Base-by-base conservation (phyloP, 2,888 invertebrate species). In the Apomyelois bistriatella region DNA sequence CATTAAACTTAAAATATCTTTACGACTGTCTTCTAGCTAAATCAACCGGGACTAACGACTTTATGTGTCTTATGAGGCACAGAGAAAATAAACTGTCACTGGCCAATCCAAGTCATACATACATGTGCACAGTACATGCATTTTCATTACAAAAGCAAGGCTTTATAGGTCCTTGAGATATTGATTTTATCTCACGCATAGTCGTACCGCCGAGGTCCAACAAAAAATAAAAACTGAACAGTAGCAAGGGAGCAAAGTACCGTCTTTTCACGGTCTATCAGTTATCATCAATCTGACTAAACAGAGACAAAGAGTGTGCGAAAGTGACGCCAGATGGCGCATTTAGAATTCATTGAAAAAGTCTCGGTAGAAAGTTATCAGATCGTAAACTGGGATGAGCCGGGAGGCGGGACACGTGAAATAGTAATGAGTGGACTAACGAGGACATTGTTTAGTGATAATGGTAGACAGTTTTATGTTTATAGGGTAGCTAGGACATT, bases 291-390 rank as follows among this genome's bases (percentile, higher is more conserved):
- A 52, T 52, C 43, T 43, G 36, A 12, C 35, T 12, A 43, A 36
- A 17, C 13, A 43, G 43, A 36, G 37, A 37, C 35, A 36, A 42
- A 17, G 28, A n/a, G 10, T 13, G 52, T 35, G 43, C 9, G 43
- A 37, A 43, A 37, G 35, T 12, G 43, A 37, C 17, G 52, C 22
- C 17, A 36, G 52, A 36, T 43, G 52, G 36, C 43, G 65, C 86
- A 90, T 90, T 90, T 90, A 90, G 87, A 89, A 90, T 90, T 89
- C 90, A 90, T 90, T 90, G 90, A 85, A 90, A 89, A 89, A 84
- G 72, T 79, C 76, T 62, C 68, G 70, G 67, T 70, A 86, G 83
- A 89, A 90, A 84, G 80, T 85, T 90, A 90, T 90, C 90, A 75
- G 90, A 90, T 90, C 82, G 85, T 73, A 72, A 76, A 72, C 74